Conservation (phyloP, 1,140 invertebrate species). For the Neodiprion virginianus region DNA sequence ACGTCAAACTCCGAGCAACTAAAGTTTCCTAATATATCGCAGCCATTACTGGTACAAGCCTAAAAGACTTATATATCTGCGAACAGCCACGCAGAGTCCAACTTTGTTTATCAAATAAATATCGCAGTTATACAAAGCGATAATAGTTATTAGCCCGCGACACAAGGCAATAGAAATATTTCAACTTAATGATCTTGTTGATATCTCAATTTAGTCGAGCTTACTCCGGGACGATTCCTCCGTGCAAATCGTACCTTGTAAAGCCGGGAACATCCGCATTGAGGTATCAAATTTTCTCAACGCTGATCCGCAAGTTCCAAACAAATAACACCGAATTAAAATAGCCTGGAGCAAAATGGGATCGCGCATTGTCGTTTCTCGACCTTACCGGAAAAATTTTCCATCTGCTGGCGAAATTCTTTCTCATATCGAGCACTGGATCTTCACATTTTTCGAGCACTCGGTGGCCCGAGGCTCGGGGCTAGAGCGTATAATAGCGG, state of each 20-base stretch:
- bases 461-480: background rate
- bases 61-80: conserved; percentile 38
- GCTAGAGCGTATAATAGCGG: background rate
- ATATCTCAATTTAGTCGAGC: background rate
- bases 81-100: conserved; percentile 37
- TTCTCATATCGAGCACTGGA: background rate
- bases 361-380: too few species aligned
- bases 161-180: conserved; percentile 4
- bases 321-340: too few species aligned
- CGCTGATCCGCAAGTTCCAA: too few species aligned
- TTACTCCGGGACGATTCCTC: background rate
- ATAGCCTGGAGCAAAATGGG: too few species aligned
- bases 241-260: too few species aligned
- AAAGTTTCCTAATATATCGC: conserved; percentile 56
- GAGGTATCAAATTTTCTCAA: too few species aligned
- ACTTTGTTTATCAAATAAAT: conserved; percentile 57
- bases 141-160: conserved; percentile 12
- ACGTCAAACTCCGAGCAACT: conserved; percentile 48
- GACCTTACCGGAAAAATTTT: too few species aligned
- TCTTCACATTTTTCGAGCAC: background rate
- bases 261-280: too few species aligned
- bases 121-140: conserved; percentile 29
- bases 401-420: background rate
- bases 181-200: conserved; percentile 16
- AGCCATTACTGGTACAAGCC: conserved; percentile 52